Evolutionary conservation across 1,140 invertebrate species (phyloP), one percentile per base, ranked within the genome.

Genomic region (Belonocnema kinseyi): DNA sequence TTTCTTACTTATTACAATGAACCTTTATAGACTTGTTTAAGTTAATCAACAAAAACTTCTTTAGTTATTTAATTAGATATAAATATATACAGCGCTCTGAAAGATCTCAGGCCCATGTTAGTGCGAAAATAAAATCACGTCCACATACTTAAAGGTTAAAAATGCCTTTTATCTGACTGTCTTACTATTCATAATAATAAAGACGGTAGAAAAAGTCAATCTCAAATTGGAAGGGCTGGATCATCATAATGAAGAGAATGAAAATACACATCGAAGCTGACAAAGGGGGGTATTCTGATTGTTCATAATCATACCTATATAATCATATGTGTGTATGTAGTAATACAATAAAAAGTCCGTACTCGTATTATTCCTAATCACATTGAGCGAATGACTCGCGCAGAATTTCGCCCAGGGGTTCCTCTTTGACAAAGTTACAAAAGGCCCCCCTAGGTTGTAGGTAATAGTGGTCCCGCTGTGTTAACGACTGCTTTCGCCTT

Each of bases 381-480:
- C 50, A 74, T 66, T 71, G 54, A 58, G 54, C 51, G 71, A 72
- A 52, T 50, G 51, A 56, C 21, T 70, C 54, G 46, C 50, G 74
- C 75, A 79, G 77, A 73, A 82, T 82, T 79, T 79, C 70, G 78
- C 74, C 74, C 40, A n/a, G 74, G 76, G 74, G 75, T 26, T 54
- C 71, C 71, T 74, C 21, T 82, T 71, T 74, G 76, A 80, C 78
- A 78, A 78, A 77, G 74, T 50, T 76, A 51, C 72, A 74, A 80
- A 80, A 77, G 78, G 75, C 81, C 78, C 77, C 58, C 78, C 78
- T 61, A 78, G 76, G 78, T 77, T 75, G 78, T 70, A 11, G 70
- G 72, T 80, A 78, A 82, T 80, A n/a, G 76, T 54, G 51, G 66
- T 53, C 81, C 78, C 74, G 81, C 81, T 82, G 81, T 73, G 78